phyloP scores from a whole-genome alignment of 2,888 invertebrate species.

The Amblyteles armatorius region DNA sequence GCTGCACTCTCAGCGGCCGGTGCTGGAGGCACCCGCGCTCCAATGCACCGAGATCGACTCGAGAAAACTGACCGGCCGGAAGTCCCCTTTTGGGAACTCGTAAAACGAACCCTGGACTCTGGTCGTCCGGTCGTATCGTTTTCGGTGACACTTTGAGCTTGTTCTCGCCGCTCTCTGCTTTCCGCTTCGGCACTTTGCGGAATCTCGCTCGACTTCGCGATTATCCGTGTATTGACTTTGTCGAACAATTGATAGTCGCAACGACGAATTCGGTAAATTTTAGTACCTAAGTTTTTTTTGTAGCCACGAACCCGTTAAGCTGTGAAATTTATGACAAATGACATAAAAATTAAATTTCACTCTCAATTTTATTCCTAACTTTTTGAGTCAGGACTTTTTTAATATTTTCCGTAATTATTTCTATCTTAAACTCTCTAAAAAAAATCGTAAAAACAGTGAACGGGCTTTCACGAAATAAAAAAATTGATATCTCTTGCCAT shows the following conservation, averaged over 20 bases:
- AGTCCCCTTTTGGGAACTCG: slow-evolving; percentile 66
- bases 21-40: slow-evolving; percentile 41
- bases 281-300: neutral
- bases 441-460: no score
- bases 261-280: neutral
- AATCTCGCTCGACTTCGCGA: slow-evolving; percentile 26
- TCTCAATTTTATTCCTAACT: no score
- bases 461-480: no score
- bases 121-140: slow-evolving; percentile 47
- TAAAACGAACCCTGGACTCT: slow-evolving; percentile 58
- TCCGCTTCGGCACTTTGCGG: slow-evolving; percentile 36
- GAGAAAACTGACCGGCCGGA: slow-evolving; percentile 66
- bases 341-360: no score
- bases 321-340: neutral
- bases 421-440: no score
- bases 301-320: neutral
- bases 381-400: no score
- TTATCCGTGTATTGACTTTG: slow-evolving; percentile 18
- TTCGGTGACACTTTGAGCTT: slow-evolving; percentile 25
- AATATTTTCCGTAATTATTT: no score
- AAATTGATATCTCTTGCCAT: no score
- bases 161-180: neutral
- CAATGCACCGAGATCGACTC: slow-evolving; percentile 57
- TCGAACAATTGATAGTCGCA: neutral
- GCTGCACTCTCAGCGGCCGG: slow-evolving; percentile 27